phyloP scores from a whole-genome alignment of 2,888 invertebrate genomes.

The Stramonita haemastoma region DNA sequence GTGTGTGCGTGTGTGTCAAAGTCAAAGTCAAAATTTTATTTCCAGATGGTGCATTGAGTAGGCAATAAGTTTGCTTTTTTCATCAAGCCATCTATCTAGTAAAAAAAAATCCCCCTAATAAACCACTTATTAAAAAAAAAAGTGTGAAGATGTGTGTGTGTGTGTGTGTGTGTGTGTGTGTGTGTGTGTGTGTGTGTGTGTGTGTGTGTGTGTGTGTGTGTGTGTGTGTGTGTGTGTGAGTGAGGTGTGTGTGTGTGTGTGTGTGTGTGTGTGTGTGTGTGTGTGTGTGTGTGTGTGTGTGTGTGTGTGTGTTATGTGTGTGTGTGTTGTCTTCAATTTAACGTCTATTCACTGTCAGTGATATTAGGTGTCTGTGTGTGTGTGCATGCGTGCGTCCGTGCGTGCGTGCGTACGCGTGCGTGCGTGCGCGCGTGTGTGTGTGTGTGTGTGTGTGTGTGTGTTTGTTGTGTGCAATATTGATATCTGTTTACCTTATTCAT shows the following conservation, averaged over 20 bases:
- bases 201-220: constrained; percentile 1
- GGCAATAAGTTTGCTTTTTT: no score
- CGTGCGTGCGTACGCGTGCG: constrained; percentile 15
- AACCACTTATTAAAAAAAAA: no score
- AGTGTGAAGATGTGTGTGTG: background rate
- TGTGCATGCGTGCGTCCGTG: constrained; percentile 22
- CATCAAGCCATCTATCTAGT: no score
- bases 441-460: background rate
- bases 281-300: constrained; percentile 31
- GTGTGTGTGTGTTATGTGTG: no score
- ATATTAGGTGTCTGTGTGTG: background rate
- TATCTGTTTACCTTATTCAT: no score
- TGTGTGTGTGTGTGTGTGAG: background rate
- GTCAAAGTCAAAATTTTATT: no score
- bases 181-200: constrained; percentile 29
- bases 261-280: no score
- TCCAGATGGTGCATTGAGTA: no score
- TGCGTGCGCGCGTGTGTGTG: constrained; percentile 18
- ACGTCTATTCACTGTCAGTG: no score
- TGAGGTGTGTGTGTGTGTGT: no score
- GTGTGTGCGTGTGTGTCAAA: background rate
- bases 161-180: background rate
- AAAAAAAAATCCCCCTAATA: no score
- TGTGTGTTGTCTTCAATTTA: no score
- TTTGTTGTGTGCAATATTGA: background rate